A percentile compares a stretch with the other conserved stretches of the same genome.
These are phyloP conservation scores for Thereva nobilitata DNA, from an alignment of 2,888 invertebrate genomes.

Conservation along the genomic window DNA sequence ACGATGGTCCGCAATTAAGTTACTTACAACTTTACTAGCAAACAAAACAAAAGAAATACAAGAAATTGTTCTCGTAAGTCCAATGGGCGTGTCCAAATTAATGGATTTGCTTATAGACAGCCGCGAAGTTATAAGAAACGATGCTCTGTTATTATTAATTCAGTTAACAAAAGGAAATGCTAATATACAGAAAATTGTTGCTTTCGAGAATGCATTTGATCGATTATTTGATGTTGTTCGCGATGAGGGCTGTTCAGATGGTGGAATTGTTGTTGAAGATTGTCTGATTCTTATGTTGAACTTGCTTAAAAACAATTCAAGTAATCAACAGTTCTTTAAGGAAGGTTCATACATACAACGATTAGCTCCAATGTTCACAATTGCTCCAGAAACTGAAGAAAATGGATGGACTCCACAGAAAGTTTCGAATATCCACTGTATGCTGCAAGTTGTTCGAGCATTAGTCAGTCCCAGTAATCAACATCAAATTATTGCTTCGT, in stretches of 20 bases:
- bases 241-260: constrained; percentile 90
- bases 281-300: constrained; percentile 92
- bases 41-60: constrained; percentile 87
- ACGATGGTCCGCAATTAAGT: constrained; percentile 84
- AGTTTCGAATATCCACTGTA: constrained; percentile 90
- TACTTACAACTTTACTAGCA: constrained; percentile 83
- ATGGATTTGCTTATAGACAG: constrained; percentile 95
- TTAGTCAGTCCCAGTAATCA: constrained; percentile 94
- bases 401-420: constrained; percentile 91
- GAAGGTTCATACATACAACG: constrained; percentile 95
- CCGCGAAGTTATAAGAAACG: constrained; percentile 93
- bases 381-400: constrained; percentile 73
- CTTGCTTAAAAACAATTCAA: constrained; percentile 90
- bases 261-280: constrained; percentile 98
- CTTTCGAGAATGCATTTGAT: constrained; percentile 98
- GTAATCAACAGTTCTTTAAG: constrained; percentile 98
- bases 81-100: constrained; percentile 96
- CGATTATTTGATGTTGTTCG: constrained; percentile 89
- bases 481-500: constrained; percentile 75
- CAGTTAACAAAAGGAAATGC: constrained; percentile 88
- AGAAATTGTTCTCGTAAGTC: constrained; percentile 83
- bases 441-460: constrained; percentile 86
- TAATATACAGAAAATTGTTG: constrained; percentile 98
- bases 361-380: constrained; percentile 84
- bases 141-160: constrained; percentile 86